Evolutionary conservation across 2,888 invertebrate species (phyloP).

Genomic region (Ormyrus thymus): DNA sequence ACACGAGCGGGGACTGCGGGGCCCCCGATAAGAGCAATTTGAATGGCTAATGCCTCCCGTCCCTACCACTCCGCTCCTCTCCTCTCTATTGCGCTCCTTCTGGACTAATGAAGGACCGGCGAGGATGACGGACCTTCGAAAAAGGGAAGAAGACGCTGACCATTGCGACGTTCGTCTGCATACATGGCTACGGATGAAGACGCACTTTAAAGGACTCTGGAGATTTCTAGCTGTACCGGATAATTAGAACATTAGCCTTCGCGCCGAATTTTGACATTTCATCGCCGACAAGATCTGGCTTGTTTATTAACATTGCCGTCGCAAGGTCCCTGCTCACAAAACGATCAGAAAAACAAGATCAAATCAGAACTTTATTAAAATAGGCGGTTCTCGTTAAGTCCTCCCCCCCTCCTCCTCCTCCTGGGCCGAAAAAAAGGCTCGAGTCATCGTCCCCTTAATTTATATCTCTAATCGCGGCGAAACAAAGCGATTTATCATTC

Average conservation of each 20-base stretch:
- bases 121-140: not conserved
- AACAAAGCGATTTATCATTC: slow-evolving; percentile 54
- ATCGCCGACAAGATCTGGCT: slow-evolving; percentile 3
- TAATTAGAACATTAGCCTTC: slow-evolving; percentile 13
- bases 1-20: not conserved
- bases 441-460: slow-evolving; percentile 49
- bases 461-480: slow-evolving; percentile 50
- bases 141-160: no score
- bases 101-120: slow-evolving; percentile 20
- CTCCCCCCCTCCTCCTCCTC: not conserved
- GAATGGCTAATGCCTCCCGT: slow-evolving; percentile 68
- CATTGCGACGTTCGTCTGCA: no score
- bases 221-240: not conserved
- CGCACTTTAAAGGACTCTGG: not conserved
- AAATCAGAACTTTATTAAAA: slow-evolving; percentile 43
- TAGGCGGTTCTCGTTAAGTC: slow-evolving; percentile 25
- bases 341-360: slow-evolving; percentile 19
- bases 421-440: not conserved
- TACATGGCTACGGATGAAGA: not conserved
- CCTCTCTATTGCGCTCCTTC: not conserved
- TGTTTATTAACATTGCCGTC: slow-evolving; percentile 16
- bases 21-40: slow-evolving; percentile 68
- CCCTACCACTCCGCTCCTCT: not conserved
- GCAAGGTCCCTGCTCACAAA: not conserved
- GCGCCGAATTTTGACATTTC: slow-evolving; percentile 24